Evolutionary conservation across 2,888 invertebrate genomes (phyloP).

Genomic region (Nomada goodeniana): DNA sequence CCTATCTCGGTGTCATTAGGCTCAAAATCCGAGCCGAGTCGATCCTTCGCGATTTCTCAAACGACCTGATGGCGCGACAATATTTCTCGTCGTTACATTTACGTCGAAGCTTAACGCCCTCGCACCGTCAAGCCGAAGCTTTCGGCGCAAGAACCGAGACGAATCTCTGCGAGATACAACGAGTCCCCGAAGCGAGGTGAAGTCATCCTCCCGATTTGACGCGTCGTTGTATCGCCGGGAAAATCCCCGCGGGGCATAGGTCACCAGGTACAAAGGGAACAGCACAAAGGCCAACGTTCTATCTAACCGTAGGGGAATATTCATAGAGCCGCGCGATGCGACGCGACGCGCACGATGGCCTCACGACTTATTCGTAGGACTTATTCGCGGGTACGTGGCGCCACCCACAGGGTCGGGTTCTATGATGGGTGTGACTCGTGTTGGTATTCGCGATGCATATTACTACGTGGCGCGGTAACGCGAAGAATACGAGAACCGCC

Average conservation of each 20-base stretch:
- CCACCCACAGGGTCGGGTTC: constrained; percentile 73
- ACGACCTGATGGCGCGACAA: no score
- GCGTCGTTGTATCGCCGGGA: constrained; percentile 2
- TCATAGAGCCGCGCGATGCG: constrained; percentile 9
- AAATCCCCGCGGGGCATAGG: not conserved
- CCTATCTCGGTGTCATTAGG: no score
- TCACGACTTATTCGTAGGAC: constrained; percentile 56
- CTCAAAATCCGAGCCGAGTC: no score
- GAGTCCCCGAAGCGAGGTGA: constrained; percentile 3
- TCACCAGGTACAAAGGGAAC: constrained; percentile 11
- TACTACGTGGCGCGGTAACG: constrained; percentile 69
- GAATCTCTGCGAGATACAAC: not conserved
- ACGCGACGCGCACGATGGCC: constrained; percentile 35
- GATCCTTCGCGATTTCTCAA: no score
- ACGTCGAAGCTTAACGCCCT: not conserved
- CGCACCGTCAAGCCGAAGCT: not conserved
- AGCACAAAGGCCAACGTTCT: constrained; percentile 23
- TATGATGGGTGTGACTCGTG: constrained; percentile 79
- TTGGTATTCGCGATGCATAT: constrained; percentile 78
- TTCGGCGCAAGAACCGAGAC: not conserved
- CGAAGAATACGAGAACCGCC: constrained; percentile 68
- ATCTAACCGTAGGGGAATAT: constrained; percentile 18
- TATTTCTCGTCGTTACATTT: no score
- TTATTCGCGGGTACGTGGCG: constrained; percentile 71
- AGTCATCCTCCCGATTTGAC: not conserved